Base-by-base conservation (phyloP, 2,888 invertebrate species). In the Drosophila tripunctata region DNA sequence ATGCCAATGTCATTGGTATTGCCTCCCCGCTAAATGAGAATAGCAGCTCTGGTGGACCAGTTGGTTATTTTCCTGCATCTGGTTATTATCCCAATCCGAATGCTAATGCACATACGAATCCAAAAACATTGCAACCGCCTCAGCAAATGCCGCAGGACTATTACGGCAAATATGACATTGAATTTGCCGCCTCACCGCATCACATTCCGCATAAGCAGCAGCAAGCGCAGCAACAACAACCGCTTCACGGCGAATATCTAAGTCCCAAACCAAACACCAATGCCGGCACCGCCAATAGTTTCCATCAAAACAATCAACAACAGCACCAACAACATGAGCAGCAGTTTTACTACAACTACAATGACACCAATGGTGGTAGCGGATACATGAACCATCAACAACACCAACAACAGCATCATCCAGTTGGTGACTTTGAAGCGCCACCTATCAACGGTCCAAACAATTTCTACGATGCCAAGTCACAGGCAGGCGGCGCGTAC, bases 121-220 rank as follows among this genome's bases (percentile, higher is more conserved):
- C 55, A 21, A 56, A 85, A 51, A 2, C 48, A 22, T 66, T 73
- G 36, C 89, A 88, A 21, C 84, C 78, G 48, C 67, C 72, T 21
- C 82, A 77, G 30, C 79, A 87, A 45, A 44, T 77, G 65, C 67
- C 87, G 8, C 90, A 90, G 52, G 91, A 91, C 4, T 91, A 90
- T 63, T 91, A 91, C 63, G 90, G 90, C 57, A 91, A 91, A 68
- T 91, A 91, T 70, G 91, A 91, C 40, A 89, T 89, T 67, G 91
- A 88, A 61, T 79, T 88, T 40, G 89, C 89, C 44, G 57, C 87
- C 62, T 69, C 84, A 50, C 84, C 84, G 40, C 71, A 75, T 5
- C 76, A 76, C 47, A 82, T 64, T 52, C 67, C 75, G 24, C 86
- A 75, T 57, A 72, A 88, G 55, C 70, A 84, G 21, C 56, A 36